Evolutionary conservation across 2,797 vertebrate genomes (phyloP).

Genomic region (Gallinago nigripennis): DNA sequence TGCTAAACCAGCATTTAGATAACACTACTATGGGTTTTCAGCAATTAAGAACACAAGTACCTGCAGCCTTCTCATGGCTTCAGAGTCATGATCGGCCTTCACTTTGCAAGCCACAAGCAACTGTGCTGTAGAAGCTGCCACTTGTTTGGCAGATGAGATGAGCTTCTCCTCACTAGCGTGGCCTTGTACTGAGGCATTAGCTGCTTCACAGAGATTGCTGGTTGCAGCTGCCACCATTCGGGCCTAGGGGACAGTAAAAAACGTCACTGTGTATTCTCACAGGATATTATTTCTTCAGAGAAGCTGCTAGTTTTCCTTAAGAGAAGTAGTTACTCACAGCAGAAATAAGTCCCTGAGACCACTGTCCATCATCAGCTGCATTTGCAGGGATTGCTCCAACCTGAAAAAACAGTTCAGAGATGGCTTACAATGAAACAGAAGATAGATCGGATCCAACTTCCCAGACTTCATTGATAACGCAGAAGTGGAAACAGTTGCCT

Average conservation of each 20-base stretch:
- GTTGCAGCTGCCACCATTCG: slow-evolving; percentile 98
- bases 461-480: neutral
- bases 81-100: slow-evolving; percentile 95
- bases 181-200: slow-evolving; percentile 97
- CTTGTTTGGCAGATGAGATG: slow-evolving; percentile 98
- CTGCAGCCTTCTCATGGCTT: slow-evolving; percentile 97
- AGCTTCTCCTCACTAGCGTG: slow-evolving; percentile 98
- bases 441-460: neutral
- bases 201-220: slow-evolving; percentile 95
- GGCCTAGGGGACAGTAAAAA: slow-evolving; percentile 78
- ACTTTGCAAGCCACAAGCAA: slow-evolving; percentile 98
- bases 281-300: neutral
- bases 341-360: slow-evolving; percentile 98
- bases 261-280: neutral
- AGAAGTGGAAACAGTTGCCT: neutral
- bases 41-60: slow-evolving; percentile 66
- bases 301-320: neutral
- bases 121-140: slow-evolving; percentile 96
- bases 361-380: slow-evolving; percentile 96
- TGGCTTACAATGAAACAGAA: neutral
- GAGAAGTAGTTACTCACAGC: slow-evolving; percentile 83
- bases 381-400: slow-evolving; percentile 95
- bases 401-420: slow-evolving; percentile 69
- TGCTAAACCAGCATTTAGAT: accelerated
- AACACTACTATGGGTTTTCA: neutral